Percentiles rank a stretch among this genome's conserved stretches.
phyloP scores from a whole-genome alignment of 1,140 invertebrate species.

The Nephila pilipes region DNA sequence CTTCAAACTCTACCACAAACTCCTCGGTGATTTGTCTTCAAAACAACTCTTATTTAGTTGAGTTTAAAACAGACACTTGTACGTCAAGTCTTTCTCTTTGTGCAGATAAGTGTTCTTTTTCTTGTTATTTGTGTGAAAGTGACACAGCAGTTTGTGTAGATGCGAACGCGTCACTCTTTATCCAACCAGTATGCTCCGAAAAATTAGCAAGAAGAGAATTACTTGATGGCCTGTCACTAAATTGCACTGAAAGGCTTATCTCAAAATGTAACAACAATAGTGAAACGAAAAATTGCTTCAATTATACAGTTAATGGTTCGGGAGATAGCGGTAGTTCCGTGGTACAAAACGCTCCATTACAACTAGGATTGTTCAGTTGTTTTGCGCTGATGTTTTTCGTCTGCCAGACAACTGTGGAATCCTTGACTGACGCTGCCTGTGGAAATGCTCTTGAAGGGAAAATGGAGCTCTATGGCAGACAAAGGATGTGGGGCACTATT shows the following conservation, averaged over 20 bases:
- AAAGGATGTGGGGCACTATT: slow-evolving; percentile 86
- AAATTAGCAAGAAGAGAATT: slow-evolving; percentile 88
- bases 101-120: background rate
- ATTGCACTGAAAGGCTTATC: background rate
- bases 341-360: slow-evolving; percentile 79
- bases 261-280: background rate
- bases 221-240: slow-evolving; percentile 80
- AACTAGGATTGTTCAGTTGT: slow-evolving; percentile 77
- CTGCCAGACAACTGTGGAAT: slow-evolving; percentile 82
- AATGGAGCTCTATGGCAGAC: slow-evolving; percentile 90
- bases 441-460: slow-evolving; percentile 45
- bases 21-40: background rate
- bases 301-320: background rate
- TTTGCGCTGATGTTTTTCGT: slow-evolving; percentile 77
- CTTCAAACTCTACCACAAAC: background rate
- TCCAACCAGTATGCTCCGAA: slow-evolving; percentile 25
- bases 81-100: background rate
- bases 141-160: background rate
- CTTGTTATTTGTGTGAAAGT: background rate
- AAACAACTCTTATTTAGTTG: background rate
- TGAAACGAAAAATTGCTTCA: background rate
- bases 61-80: background rate
- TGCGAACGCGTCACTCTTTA: slow-evolving; percentile 82
- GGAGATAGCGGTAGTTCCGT: background rate
- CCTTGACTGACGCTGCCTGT: slow-evolving; percentile 78